Evolutionary conservation across 2,888 invertebrate species (phyloP).

Genomic region (Heliconius sara): DNA sequence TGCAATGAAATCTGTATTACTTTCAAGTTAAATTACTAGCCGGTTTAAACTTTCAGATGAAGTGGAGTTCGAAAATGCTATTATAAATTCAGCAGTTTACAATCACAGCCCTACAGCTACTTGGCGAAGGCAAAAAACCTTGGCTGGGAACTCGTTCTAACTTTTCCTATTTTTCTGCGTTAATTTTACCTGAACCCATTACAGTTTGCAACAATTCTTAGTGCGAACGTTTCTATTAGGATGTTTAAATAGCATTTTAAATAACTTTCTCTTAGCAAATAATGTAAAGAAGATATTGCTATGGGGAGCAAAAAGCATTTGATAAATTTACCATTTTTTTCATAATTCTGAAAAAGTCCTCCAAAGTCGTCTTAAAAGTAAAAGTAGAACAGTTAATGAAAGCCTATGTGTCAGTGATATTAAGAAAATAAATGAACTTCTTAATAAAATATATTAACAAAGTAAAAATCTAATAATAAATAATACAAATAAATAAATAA

Average conservation of each 20-base stretch:
- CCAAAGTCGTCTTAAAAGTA: background rate
- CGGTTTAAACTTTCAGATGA: slow-evolving; percentile 80
- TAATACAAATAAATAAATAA: too few species aligned
- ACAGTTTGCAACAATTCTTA: slow-evolving; percentile 81
- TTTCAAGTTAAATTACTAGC: slow-evolving; percentile 76
- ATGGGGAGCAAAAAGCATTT: background rate
- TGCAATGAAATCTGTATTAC: slow-evolving; percentile 61
- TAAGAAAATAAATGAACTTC: background rate
- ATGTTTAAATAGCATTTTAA: slow-evolving; percentile 80
- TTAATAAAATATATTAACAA: background rate
- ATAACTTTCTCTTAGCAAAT: slow-evolving; percentile 57
- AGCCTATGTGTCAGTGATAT: too few species aligned
- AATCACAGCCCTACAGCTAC: slow-evolving; percentile 76
- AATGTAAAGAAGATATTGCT: slow-evolving; percentile 39
- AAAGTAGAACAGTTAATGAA: background rate
- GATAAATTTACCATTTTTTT: background rate
- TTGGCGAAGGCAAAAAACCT: slow-evolving; percentile 72
- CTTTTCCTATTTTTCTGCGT: slow-evolving; percentile 85
- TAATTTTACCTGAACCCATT: slow-evolving; percentile 76
- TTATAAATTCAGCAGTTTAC: slow-evolving; percentile 84
- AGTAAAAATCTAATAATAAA: background rate
- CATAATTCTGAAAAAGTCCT: background rate
- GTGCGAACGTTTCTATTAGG: slow-evolving; percentile 63
- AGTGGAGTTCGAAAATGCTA: slow-evolving; percentile 82
- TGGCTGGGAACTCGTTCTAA: slow-evolving; percentile 81